Base-by-base conservation (phyloP, 2,113 vertebrate species). In the Morone chrysops region DNA sequence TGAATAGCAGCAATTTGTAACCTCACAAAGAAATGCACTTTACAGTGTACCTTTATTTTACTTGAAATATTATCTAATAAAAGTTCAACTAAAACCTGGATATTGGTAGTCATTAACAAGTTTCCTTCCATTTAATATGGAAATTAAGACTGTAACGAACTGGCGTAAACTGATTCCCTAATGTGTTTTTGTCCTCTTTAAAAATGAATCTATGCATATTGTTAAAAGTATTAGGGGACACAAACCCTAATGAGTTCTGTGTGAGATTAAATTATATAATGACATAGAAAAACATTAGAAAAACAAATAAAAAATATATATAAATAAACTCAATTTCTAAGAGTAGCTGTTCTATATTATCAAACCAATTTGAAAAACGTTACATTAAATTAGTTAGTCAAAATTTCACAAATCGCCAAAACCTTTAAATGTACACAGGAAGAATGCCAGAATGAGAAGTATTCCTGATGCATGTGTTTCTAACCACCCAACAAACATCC, bases 201-300 rank as follows among this genome's bases (percentile, higher is more conserved):
- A 78, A 84, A 76, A 80, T 57, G 0, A 90, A 91, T 89, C 93
- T 94, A 94, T 95, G 94, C 93, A 95, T 87, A 84, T 80, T 40
- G 9, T 75, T 81, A 61, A 88, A 12, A 31, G 45, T 75, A 86
- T 90, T 78, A 88, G 80, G 73, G 84, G 54, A 79, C 71, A 88
- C 36, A 51, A 51, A 80, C 50, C 65, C 72, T 41, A 43, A 31
- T 47, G 50, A 71, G 51, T 56, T 81, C 47, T 78, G 61, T 66
- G 57, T 71, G 59, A 68, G 20, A 60, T 59, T 2, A 68, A 70
- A 61, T 65, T 4, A 72, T 87, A 36, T 73, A 57, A 84, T 59
- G 13, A 18, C 20, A 75, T 59, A 38, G 20, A 38, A 71, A n/a
- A 74, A 56, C 38, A 31, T 54, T 43, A 59, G 56, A 56, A 74